Base-by-base conservation (phyloP, 2,797 vertebrate genomes). In the Scleropages formosus region DNA sequence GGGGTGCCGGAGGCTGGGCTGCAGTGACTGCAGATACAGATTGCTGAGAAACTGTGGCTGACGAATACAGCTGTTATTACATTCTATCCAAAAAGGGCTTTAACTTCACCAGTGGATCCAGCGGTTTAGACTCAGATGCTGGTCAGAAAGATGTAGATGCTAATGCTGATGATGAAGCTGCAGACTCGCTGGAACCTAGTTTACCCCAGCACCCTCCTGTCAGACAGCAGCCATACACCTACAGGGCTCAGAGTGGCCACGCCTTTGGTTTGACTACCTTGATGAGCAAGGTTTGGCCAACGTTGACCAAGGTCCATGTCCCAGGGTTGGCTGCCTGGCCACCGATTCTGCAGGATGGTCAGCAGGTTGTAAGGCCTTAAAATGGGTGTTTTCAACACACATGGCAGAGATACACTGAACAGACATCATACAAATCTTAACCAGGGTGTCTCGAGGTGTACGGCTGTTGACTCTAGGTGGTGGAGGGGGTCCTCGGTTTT, bases 181-280 rank as follows among this genome's bases (percentile, higher is more conserved):
- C 89, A 88, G 82, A 85, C 82, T 79, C 83, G 80, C 84, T 80
- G 74, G 85, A 88, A 73, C 81, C 88, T 86, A 86, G 84, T 78
- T 11, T 85, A 80, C 86, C 87, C 82, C 86, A 82, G 85, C 88
- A 89, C 87, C 84, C 24, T 85, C 85, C 77, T 58, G 39, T 27
- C 20, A 31, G 58, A 27, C 73, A 31, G 73, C 31, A 24, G 26
- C 56, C 18, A 4, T 53, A 60, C 44, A n/a, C 70, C 70, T 22
- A 26, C n/a, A 18, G 56, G 0, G 1, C 53, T 26, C 26, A 0
- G 11, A 59, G 9, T 27, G 16, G 1, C 24, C 24, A 27, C 6
- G 53, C 4, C 27, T 72, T 11, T n/a, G n/a, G n/a, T n/a, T n/a
- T n/a, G n/a, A n/a, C n/a, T n/a, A n/a, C n/a, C n/a, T n/a, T n/a